Conservation (phyloP, 2,797 vertebrate genomes). For the Telmatherina bonti region DNA sequence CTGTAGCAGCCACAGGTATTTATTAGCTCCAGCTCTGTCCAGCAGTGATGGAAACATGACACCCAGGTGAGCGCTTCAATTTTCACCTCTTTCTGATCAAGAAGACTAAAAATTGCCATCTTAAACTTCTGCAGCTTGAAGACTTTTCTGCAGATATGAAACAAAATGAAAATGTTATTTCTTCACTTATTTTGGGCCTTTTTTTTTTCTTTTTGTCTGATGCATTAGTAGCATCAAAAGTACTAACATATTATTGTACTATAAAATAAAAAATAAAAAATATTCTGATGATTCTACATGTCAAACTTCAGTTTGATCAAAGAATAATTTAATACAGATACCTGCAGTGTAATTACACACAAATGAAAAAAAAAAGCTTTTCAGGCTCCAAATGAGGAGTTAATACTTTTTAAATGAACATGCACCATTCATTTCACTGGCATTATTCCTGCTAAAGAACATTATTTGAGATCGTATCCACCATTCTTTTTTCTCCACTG, state of each 20-base stretch:
- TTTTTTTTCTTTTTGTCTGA: too few species aligned
- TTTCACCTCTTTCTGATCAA: neutral
- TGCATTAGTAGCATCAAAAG: too few species aligned
- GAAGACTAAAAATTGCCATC: neutral
- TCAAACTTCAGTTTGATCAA: neutral
- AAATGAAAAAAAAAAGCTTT: neutral
- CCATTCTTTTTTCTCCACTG: conserved; percentile 62
- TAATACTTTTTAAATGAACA: neutral
- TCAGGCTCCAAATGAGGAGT: neutral
- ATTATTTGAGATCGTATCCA: conserved; percentile 66
- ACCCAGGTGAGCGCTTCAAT: neutral
- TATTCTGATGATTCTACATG: neutral
- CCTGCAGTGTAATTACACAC: too few species aligned
- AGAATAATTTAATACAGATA: neutral
- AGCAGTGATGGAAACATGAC: neutral
- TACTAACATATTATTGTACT: neutral
- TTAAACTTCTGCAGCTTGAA: neutral
- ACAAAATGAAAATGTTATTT: too few species aligned
- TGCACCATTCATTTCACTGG: conserved; percentile 5
- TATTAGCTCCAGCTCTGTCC: neutral
- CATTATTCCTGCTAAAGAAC: conserved; percentile 48
- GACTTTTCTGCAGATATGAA: too few species aligned
- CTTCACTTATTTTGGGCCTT: too few species aligned
- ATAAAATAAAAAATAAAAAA: neutral
- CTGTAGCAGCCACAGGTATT: neutral